Evolutionary conservation across 2,797 vertebrate species (phyloP), one percentile per base, ranked within the genome.

Genomic region (Melopsittacus undulatus): DNA sequence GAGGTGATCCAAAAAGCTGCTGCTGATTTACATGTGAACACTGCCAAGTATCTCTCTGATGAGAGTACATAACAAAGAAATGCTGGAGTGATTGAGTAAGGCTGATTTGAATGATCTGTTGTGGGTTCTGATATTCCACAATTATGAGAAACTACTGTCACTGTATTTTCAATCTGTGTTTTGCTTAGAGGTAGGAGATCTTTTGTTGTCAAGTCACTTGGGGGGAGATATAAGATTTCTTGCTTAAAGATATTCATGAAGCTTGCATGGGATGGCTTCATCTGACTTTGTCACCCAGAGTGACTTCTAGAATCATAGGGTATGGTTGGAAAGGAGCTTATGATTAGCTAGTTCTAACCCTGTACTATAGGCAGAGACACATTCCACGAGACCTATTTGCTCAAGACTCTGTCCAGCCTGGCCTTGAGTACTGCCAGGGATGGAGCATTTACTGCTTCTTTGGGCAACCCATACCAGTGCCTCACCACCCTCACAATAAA

Each of bases 41-140:
- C 80, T 96, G 93, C 95, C 95, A 96, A 94, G 79, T 88, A 56
- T 94, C 91, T 86, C 85, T 76, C 66, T 86, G 89, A 81, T 96
- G 94, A 94, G 94, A 84, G 40, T 40, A 59, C 57, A 48, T 73
- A 94, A 93, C 94, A 95, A 96, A 96, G 83, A 42, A 94, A 79
- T 63, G 77, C 88, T 95, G 2, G 1, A 82, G 64, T 91, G 92
- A 75, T 77, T 89, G 87, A 85, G 92, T 46, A 64, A 93, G 73
- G 82, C 79, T 93, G 95, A 94, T 92, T 79, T 86, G 89, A 96
- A 90, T 95, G 92, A 78, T 88, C 85, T 94, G 94, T 66, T 79
- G 76, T 86, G 90, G 73, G 72, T 91, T 91, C 83, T 95, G 79
- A 30, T 88, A 13, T 21, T 83, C 91, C 83, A 90, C 77, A 76